Conservation (phyloP, 92 coral and sea anemone genomes). For the Porites lobata region DNA sequence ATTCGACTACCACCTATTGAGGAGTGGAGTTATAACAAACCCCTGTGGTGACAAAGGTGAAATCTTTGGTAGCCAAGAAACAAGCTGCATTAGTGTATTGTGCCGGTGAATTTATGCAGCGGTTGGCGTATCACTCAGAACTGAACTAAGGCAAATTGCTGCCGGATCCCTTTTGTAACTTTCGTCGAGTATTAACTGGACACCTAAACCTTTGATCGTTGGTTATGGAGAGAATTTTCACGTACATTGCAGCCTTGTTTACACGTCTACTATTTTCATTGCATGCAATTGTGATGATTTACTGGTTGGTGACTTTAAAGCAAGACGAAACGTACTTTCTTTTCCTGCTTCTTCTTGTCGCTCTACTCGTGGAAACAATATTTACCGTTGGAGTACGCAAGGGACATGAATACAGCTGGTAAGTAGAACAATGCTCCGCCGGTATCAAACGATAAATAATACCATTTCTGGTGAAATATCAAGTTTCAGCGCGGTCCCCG, state of each 20-base stretch:
- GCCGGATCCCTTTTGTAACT: too few species aligned
- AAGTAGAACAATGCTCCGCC: conserved; percentile 27
- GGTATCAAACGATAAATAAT: not conserved
- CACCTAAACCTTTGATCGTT: not conserved
- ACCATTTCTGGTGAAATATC: not conserved
- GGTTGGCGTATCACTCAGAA: not conserved
- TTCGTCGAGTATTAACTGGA: not conserved
- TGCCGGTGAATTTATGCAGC: not conserved
- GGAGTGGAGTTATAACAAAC: conserved; percentile 7
- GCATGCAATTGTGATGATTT: conserved; percentile 86
- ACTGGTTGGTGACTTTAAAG: conserved; percentile 86
- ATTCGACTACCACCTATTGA: conserved; percentile 7
- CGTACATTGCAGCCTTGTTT: conserved; percentile 88
- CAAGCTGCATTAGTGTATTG: not conserved
- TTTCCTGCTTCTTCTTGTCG: conserved; percentile 70
- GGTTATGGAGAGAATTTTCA: conserved; percentile 89
- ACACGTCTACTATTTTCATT: conserved; percentile 86
- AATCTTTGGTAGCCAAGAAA: conserved; percentile 51
- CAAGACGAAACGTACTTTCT: conserved; percentile 67
- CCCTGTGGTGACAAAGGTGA: conserved; percentile 18
- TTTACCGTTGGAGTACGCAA: conserved; percentile 89
- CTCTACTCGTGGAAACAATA: conserved; percentile 80
- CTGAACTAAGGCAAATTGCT: too few species aligned
- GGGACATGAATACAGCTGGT: conserved; percentile 95
- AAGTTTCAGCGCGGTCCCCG: not conserved